Conservation (phyloP, 2,113 vertebrate genomes). For the Leucopsar rothschildi region DNA sequence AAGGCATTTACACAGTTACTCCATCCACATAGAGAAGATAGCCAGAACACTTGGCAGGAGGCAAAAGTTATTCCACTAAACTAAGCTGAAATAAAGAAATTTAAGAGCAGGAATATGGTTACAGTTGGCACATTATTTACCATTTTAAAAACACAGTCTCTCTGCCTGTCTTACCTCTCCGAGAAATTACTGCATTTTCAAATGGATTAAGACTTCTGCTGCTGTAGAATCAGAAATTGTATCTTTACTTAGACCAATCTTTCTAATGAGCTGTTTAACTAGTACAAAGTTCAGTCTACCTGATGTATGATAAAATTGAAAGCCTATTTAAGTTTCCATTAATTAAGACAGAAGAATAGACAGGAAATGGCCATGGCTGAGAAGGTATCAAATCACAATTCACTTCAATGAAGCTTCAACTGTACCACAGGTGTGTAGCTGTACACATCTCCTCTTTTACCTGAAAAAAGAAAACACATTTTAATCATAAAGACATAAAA, state of each 20-base stretch:
- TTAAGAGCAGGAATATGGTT: background rate
- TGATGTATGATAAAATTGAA: slow-evolving; percentile 7
- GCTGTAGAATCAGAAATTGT: background rate
- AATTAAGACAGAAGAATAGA: slow-evolving; percentile 25
- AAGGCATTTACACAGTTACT: background rate
- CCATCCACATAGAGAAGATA: background rate
- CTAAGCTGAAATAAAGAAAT: background rate
- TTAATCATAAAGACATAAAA: slow-evolving; percentile 69
- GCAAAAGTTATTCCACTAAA: background rate
- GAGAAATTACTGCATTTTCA: background rate
- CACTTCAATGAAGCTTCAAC: background rate
- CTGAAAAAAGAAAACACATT: slow-evolving; percentile 52
- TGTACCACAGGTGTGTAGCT: background rate
- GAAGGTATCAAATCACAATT: background rate
- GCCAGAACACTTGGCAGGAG: background rate
- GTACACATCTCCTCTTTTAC: background rate
- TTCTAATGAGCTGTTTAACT: slow-evolving; percentile 60
- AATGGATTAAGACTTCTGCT: background rate
- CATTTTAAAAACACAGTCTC: background rate
- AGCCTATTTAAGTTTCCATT: slow-evolving; percentile 33
- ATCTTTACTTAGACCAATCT: background rate
- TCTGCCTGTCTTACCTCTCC: background rate
- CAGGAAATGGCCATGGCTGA: background rate
- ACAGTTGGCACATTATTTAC: background rate
- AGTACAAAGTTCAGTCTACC: slow-evolving; percentile 16